Percentiles rank a stretch among this genome's conserved stretches.
phyloP scores from a whole-genome alignment of 2,888 invertebrate genomes.

The Megaustenia siamemsis region DNA sequence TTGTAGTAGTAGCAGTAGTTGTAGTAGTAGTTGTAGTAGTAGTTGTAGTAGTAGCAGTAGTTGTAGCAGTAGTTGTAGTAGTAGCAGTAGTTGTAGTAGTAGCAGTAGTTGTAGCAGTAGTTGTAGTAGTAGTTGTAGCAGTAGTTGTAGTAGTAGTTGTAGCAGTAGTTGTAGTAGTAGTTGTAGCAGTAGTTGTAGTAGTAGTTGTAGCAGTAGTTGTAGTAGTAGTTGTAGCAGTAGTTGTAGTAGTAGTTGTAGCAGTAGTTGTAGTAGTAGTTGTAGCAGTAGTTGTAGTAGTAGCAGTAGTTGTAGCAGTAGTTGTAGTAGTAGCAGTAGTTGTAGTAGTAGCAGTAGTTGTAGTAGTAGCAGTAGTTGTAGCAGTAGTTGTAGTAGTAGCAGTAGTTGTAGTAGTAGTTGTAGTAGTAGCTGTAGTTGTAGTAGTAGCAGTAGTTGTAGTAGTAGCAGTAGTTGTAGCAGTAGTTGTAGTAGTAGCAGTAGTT shows the following conservation, averaged over 20 bases:
- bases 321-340: too few relatives aligned
- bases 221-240: too few relatives aligned
- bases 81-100: too few relatives aligned
- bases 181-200: too few relatives aligned
- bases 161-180: too few relatives aligned
- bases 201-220: too few relatives aligned
- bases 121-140: background rate
- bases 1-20: background rate
- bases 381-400: constrained; percentile 13
- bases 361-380: constrained; percentile 3
- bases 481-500: background rate
- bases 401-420: background rate
- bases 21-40: background rate
- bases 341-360: background rate
- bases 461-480: background rate
- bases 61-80: background rate
- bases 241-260: too few relatives aligned
- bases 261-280: too few relatives aligned
- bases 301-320: too few relatives aligned
- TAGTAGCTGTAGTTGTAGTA: background rate
- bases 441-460: background rate
- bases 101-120: too few relatives aligned
- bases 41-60: background rate
- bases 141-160: too few relatives aligned
- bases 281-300: too few relatives aligned